Evolutionary conservation across 2,797 vertebrate genomes (phyloP), one percentile per base, ranked within the genome.

Genomic region (Falco berigora): DNA sequence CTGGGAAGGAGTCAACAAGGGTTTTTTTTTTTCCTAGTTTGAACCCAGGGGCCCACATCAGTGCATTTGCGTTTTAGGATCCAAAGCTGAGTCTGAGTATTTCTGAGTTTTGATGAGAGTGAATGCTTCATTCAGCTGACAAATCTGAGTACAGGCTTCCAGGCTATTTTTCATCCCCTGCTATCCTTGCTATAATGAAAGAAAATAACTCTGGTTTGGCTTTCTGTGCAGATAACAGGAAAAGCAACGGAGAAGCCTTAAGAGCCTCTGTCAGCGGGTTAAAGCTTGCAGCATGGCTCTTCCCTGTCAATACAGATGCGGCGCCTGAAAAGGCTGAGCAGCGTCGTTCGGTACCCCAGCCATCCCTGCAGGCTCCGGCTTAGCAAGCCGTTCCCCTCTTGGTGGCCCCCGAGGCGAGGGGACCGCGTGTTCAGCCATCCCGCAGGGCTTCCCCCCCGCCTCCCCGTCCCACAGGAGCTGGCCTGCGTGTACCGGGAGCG

Each of bases 361-460:
- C n/a, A 8, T 6, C 21, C 17, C 21, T 11, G 8, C 10, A 42
- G 27, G 36, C 32, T 71, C 25, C 10, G 17, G 36, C 8, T 44
- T 42, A 44, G 58, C 23, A 14, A 69, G 36, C 9, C 20, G 0
- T 23, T 79, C 20, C 25, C 15, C 30, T 61, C 0, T 0, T 6
- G 16, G 19, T 12, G 10, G 12, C 9, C 27, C n/a, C 15, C 30
- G 85, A 34, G 42, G 12, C 1, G 4, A 0, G 1, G n/a, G 16
- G 6, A 30, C 3, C 11, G 4, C 4, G 11, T 23, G 22, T 32
- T 59, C 46, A 34, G 56, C 38, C 2, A 2, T 22, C 8, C 27
- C 2, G 1, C 42, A 58, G 30, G 42, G 25, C 23, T 3, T 86
- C 18, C 21, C 47, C 32, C 10, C 5, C 0, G 0, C 7, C 15